Evolutionary conservation across 2,888 invertebrate genomes (phyloP), one percentile per base, ranked within the genome.

Genomic region (Campopleginae sp.): DNA sequence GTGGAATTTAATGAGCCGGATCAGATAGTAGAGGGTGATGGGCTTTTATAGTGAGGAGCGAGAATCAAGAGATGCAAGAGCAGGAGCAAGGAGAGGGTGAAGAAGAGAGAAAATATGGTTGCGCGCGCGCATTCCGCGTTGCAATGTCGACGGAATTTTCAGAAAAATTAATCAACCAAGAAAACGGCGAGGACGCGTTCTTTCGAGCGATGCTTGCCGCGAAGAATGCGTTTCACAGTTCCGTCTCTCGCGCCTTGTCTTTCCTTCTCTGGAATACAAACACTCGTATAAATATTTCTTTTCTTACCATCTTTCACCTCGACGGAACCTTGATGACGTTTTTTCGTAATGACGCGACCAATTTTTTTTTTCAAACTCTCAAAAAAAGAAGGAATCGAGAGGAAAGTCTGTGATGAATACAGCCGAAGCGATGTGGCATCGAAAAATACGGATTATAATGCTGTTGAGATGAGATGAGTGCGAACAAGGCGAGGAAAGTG

Each of bases 121-220:
- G 17, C 68, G 54, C 48, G 44, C 14, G 78, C 14, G 82, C 72
- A 80, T 82, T 42, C 82, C 79, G 19, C 42, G 38, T 44, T n/a
- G 80, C 51, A 80, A 82, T 63, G 82, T 82, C 65, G 51, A 79
- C 44, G 82, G 82, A 82, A 85, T 85, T 82, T 85, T 79, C 80
- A 72, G 65, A 82, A 85, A 82, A 85, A 85, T 85, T 82, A 82
- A 85, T 82, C 82, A 85, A 80, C 72, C 54, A 72, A 82, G 85
- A 85, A 85, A 82, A 80, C 76, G 44, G 65, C 80, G 79, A 66
- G 80, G 76, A 79, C 75, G 71, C 61, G 66, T 54, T 80, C 76
- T 85, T 70, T 75, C 44, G 44, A 83, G 79, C 78, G 79, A 81
- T 81, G 81, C 81, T 54, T 46, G 76, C 77, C 77, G 79, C 54